Base-by-base conservation (phyloP, 2,888 invertebrate species). In the Heliconius erato region DNA sequence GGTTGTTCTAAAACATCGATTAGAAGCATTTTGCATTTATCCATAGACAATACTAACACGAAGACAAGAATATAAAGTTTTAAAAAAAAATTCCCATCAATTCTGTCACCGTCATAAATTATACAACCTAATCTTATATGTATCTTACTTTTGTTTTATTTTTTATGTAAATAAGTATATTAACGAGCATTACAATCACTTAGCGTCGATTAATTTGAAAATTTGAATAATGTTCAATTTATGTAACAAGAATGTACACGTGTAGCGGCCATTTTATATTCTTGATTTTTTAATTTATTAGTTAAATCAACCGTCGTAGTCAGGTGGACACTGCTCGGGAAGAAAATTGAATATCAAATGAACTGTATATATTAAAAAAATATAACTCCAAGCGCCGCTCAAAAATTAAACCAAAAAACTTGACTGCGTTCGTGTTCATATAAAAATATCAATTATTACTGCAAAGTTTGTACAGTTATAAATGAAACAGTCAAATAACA, bases 211-310 rank as follows among this genome's bases (percentile, higher is more conserved):
- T 76, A 76, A 35, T 63, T 63, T 35, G n/a, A 35, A 23, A 59
- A 74, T 59, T 74, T 59, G n/a, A 74, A 54, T 74, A 59, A 59
- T n/a, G 35, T 59, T 44, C 40, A 44, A 44, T 71, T 76, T 59
- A 59, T 74, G n/a, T 74, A n/a, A 74, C 74, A 74, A 74, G 59
- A 59, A 74, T 74, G 23, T 74, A 72, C 44, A 72, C 44, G 72
- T 72, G 26, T 26, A 44, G 26, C 71, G n/a, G n/a, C 40, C 14
- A 1, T n/a, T 14, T 40, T 71, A 69, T n/a, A 40, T 69, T 69
- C 69, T 71, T 71, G 40, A 44, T 71, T 71, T 40, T 72, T 72
- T 44, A 16, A 72, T 44, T 26, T 72, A 72, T 72, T 44, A 12
- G 14, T 72, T 44, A 44, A 26, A 72, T 40, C n/a, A 11, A 44